Conservation (phyloP, 2,888 invertebrate species). For the Sesia bembeciformis region DNA sequence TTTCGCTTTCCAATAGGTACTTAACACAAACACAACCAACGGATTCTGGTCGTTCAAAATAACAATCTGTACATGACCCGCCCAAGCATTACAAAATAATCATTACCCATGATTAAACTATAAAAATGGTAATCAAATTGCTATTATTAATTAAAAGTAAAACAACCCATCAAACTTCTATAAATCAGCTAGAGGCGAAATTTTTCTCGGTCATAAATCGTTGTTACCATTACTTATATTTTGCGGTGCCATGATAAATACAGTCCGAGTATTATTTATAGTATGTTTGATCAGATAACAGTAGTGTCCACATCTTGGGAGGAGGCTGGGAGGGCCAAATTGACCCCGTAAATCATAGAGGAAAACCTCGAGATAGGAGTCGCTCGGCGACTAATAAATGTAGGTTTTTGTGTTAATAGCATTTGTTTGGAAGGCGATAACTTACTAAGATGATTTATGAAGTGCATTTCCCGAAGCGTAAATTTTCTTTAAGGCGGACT, state of each 20-base stretch:
- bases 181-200: slow-evolving; percentile 9
- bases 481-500: too few species aligned
- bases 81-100: too few species aligned
- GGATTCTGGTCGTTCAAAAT: too few species aligned
- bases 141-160: neutral
- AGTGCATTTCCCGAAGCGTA: neutral
- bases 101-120: too few species aligned
- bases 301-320: slow-evolving; percentile 46
- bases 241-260: slow-evolving; percentile 59
- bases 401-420: slow-evolving; percentile 22
- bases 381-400: slow-evolving; percentile 25
- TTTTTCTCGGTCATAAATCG: slow-evolving; percentile 49
- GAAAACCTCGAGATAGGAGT: slow-evolving; percentile 21
- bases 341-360: slow-evolving; percentile 55
- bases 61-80: too few species aligned
- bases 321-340: slow-evolving; percentile 44
- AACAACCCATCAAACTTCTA: neutral
- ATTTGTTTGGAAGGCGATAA: neutral
- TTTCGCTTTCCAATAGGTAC: too few species aligned
- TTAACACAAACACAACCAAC: too few species aligned
- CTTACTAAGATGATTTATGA: neutral
- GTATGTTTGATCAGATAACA: slow-evolving; percentile 62
- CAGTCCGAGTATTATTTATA: slow-evolving; percentile 63
- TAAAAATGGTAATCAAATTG: too few species aligned
- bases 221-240: slow-evolving; percentile 38